These are phyloP conservation scores for Nebria ingens DNA, from an alignment of 1,140 invertebrate genomes.

Conservation along the genomic window DNA sequence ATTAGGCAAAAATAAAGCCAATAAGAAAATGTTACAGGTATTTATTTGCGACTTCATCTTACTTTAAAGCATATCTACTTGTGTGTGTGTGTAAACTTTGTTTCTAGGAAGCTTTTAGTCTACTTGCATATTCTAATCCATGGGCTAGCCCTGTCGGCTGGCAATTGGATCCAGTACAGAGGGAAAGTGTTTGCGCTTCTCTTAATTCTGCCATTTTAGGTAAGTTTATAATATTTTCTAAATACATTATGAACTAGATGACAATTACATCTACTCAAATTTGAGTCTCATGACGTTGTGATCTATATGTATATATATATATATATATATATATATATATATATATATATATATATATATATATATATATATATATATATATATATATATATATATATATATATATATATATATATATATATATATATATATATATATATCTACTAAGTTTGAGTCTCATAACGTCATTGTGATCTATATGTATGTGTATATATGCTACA, in stretches of 20 bases:
- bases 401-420: no score
- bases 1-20: conserved; percentile 72
- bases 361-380: not conserved
- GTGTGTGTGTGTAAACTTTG: conserved; percentile 10
- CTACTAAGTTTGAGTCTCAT: no score
- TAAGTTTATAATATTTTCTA: conserved; percentile 31
- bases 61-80: no score
- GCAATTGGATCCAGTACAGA: conserved; percentile 84
- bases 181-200: conserved; percentile 88
- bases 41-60: no score
- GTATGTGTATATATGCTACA: no score
- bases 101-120: conserved; percentile 88
- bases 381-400: conserved; percentile 8
- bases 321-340: conserved; percentile 11
- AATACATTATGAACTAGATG: conserved; percentile 9
- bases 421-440: no score
- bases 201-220: conserved; percentile 95
- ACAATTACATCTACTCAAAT: no score
- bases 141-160: conserved; percentile 93
- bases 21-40: conserved; percentile 89
- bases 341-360: not conserved
- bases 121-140: conserved; percentile 95
- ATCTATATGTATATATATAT: not conserved
- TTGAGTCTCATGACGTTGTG: not conserved
- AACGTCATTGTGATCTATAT: no score